Conservation (phyloP, 2,888 invertebrate species). For the Tubulanus polymorphus region DNA sequence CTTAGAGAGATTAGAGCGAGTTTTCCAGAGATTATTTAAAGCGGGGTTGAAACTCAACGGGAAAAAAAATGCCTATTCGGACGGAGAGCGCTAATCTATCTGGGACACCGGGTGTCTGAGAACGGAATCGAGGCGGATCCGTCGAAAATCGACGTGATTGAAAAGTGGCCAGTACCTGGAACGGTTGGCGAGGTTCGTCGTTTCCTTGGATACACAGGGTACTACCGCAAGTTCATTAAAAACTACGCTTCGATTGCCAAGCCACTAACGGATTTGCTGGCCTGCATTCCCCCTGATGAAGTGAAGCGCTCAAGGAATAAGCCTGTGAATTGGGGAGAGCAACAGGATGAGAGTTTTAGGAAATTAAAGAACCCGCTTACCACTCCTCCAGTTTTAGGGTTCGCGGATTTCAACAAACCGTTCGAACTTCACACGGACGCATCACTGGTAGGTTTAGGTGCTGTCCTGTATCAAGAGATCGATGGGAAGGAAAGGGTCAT, state of each 20-base stretch:
- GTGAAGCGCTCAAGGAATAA: no score
- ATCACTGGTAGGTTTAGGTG: neutral
- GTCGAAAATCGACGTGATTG: slow-evolving; percentile 11
- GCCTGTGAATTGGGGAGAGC: no score
- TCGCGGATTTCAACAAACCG: neutral
- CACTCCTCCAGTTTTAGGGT: neutral
- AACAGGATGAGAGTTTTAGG: no score
- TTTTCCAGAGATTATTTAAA: slow-evolving; percentile 9
- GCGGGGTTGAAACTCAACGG: slow-evolving; percentile 15
- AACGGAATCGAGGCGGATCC: slow-evolving; percentile 15
- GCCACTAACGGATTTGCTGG: slow-evolving; percentile 13
- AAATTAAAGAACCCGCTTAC: neutral
- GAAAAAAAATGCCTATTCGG: slow-evolving; percentile 14
- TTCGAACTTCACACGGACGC: slow-evolving; percentile 1
- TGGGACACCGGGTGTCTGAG: slow-evolving; percentile 15
- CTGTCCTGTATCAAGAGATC: neutral
- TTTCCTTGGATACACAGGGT: slow-evolving; percentile 15
- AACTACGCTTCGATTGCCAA: slow-evolving; percentile 11
- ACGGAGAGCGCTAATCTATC: slow-evolving; percentile 7
- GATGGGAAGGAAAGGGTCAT: slow-evolving; percentile 1
- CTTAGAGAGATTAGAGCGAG: slow-evolving; percentile 7
- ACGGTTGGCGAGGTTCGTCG: slow-evolving; percentile 8
- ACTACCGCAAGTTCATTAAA: slow-evolving; percentile 14
- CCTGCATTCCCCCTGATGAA: no score
- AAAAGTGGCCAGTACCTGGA: slow-evolving; percentile 13